Percentiles rank a stretch among this genome's conserved stretches.
phyloP scores from a whole-genome alignment of 2,113 vertebrate species.

The Oreochromis aureus region DNA sequence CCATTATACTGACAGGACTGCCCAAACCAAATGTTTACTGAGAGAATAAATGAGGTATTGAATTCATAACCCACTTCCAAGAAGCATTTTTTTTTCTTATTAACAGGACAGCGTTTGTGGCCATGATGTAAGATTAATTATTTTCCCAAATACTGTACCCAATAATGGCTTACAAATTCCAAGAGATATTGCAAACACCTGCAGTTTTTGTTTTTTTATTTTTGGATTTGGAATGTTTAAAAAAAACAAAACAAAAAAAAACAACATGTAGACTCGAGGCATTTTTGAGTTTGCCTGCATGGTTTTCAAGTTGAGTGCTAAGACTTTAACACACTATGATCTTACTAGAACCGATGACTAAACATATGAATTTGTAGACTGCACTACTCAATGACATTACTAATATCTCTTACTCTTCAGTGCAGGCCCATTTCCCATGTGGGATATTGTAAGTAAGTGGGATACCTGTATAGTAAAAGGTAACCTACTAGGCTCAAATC shows the following conservation, averaged over 20 bases:
- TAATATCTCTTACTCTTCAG: neutral
- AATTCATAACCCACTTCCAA: neutral
- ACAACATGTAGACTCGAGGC: neutral
- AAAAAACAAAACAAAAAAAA: too few species aligned
- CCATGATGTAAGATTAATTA: neutral
- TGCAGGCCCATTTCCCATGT: neutral
- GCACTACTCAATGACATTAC: neutral
- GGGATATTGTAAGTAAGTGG: too few species aligned
- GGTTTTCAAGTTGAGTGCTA: neutral
- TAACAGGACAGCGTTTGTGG: neutral
- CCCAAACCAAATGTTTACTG: neutral
- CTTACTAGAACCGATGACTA: neutral
- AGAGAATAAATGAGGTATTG: neutral
- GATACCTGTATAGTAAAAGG: rapidly evolving
- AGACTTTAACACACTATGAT: neutral
- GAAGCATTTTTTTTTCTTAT: neutral
- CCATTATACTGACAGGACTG: neutral
- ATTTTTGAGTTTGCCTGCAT: neutral
- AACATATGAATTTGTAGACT: neutral
- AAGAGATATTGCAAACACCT: neutral
- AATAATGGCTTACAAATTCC: neutral
- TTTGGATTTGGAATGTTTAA: neutral
- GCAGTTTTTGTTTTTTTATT: neutral
- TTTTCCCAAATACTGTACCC: neutral
- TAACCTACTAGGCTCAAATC: neutral